Base-by-base conservation (phyloP, 37 sponge, comb jelly and placozoan species). In the Chondrosia reniformis region DNA sequence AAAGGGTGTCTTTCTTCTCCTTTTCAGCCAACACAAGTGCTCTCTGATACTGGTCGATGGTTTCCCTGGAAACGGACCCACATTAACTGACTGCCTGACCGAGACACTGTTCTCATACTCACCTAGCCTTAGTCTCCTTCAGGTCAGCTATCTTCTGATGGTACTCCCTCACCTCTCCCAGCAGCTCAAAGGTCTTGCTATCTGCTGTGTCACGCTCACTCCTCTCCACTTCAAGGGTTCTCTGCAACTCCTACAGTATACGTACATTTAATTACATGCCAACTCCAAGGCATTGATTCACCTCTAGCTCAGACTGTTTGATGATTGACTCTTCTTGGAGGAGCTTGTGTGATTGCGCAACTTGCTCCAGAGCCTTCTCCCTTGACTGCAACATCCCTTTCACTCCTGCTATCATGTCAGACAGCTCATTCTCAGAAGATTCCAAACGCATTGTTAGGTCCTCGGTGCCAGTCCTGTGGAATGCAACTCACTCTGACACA, bases 141-240 rank as follows among this genome's bases (percentile, higher is more conserved):
- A 69, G 72, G 22, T 40, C 22, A 2, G 36, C 72, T 40, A 69
- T 69, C 13, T 69, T 69, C 19, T 69, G 6, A 25, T 69, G 72
- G 36, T 84, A 67, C 44, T 89, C 87, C 27, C 83, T 75, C 24
- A 94, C 81, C 63, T 94, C 88, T 27, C 76, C 79, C 41, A 94
- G 65, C 71, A 89, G 72, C 82, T 89, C 52, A 9, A 89, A 80
- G 0, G 90, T 86, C 30, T 63, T 80, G 40, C 67, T 32, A 41
- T 87, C 87, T 13, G 80, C 63, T 7, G 45, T 32, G 9, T 74
- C 67, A 19, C 90, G 76, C 25, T 89, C 94, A 3, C 27, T 8
- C 2, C 66, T 81, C 57, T 94, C 94, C 27, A 71, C 64, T 76
- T 94, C 87, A 32, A 94, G 63, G 77, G 76, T 81, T 15, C 83